Percentiles rank a stretch among this genome's conserved stretches.
phyloP scores from a whole-genome alignment of 2,888 invertebrate species.

The Mycogona germanica region DNA sequence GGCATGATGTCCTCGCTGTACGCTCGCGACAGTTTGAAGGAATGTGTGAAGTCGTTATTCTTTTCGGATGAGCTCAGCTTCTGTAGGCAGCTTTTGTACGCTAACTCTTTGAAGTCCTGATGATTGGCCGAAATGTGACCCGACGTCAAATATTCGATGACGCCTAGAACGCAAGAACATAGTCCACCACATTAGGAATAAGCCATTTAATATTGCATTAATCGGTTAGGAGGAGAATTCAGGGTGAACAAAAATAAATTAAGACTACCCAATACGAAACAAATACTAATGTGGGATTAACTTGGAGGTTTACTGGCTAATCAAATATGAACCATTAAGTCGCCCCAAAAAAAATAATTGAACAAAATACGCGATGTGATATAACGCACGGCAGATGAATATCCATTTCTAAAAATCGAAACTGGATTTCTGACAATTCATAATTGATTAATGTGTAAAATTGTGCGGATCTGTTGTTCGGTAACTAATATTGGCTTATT shows the following conservation, averaged over 20 bases:
- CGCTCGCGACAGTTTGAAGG: constrained; percentile 88
- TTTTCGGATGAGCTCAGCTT: constrained; percentile 45
- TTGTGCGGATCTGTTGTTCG: no score
- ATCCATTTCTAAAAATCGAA: no score
- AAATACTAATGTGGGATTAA: no score
- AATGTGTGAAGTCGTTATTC: constrained; percentile 60
- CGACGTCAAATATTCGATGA: constrained; percentile 86
- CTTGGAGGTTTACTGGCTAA: no score
- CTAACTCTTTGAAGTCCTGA: constrained; percentile 90
- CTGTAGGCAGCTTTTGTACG: constrained; percentile 80
- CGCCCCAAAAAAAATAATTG: no score
- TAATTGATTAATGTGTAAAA: no score
- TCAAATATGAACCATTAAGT: no score
- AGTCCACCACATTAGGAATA: not conserved
- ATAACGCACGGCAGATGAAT: no score
- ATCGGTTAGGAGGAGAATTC: not conserved
- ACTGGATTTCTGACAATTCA: no score
- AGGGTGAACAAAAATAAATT: not conserved
- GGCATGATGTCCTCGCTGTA: constrained; percentile 95
- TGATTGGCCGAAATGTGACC: constrained; percentile 86
- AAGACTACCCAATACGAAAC: not conserved
- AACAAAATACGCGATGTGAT: no score
- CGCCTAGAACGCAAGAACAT: constrained; percentile 46
- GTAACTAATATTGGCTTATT: no score
- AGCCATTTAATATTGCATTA: not conserved